Conservation (phyloP, 2,797 vertebrate species). For the Pipistrellus kuhlii region DNA sequence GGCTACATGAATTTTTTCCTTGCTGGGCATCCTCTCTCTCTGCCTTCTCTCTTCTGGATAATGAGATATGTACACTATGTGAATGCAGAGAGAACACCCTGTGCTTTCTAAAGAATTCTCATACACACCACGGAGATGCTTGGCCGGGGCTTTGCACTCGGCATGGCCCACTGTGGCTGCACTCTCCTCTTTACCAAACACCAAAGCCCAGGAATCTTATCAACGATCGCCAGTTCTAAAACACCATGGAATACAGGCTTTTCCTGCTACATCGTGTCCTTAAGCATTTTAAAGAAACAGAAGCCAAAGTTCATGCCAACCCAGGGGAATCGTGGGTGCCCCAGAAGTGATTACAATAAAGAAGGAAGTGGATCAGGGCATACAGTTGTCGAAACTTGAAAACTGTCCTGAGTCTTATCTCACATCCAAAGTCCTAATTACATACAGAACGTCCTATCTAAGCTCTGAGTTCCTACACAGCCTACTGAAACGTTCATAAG, state of each 20-base stretch:
- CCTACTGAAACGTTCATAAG: conserved; percentile 16
- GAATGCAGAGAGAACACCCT: not conserved
- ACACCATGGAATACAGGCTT: not conserved
- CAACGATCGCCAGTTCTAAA: not conserved
- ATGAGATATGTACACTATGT: not conserved
- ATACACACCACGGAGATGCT: not conserved
- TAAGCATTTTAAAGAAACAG: conserved; percentile 19
- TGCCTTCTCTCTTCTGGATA: conserved; percentile 25
- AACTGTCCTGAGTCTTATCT: conserved; percentile 31
- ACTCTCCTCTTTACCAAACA: not conserved
- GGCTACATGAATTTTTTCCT: conserved; percentile 5
- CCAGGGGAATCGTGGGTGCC: not conserved
- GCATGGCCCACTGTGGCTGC: not conserved
- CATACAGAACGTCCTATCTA: conserved; percentile 18
- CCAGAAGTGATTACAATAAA: not conserved
- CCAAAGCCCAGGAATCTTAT: not conserved
- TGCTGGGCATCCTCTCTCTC: not conserved
- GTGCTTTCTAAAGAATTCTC: not conserved
- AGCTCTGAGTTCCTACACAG: conserved; percentile 62
- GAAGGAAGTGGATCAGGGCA: not conserved
- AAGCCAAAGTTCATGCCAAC: conserved; percentile 47
- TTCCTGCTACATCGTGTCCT: not conserved
- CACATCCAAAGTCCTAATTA: conserved; percentile 22
- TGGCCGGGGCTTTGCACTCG: not conserved
- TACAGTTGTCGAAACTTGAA: not conserved